Base-by-base conservation (phyloP, 2,797 vertebrate genomes). In the Sparidentex hasta region DNA sequence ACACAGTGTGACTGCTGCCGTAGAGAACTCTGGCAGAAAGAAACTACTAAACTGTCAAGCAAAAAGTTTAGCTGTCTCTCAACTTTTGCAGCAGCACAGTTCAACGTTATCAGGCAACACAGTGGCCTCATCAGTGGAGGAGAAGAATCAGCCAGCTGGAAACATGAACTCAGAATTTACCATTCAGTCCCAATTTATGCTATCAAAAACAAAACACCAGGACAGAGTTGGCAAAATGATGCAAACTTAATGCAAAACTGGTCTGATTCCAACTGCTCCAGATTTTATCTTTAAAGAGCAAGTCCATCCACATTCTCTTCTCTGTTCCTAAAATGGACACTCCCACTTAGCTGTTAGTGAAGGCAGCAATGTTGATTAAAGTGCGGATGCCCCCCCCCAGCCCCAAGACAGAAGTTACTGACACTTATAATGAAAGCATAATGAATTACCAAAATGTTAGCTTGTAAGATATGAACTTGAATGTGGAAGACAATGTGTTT, bases 1-100 rank as follows among this genome's bases (percentile, higher is more conserved):
- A 77, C 65, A 75, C 52, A 59, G 51, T 66, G 68, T 52, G 25
- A 41, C 69, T 73, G 59, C 62, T 70, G 62, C 57, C 0, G 23
- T 55, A 65, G 54, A 54, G 72, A 25, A 41, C 25, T 64, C 29
- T 50, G 9, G 50, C 61, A 61, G n/a, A 47, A 33, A 52, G 1
- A 50, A 44, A 57, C 63, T 17, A 29, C 71, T 50, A 14, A 18
- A 25, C 46, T 48, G 56, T 17, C 18, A 55, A 62, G 33, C 17
- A 58, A 14, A 67, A 83, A 48, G 38, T 69, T 48, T 47, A 64
- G 16, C 27, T 52, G n/a, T 51, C 62, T 66, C 14, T 51, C 11
- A 65, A 46, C 71, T 61, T 41, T 21, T 11, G 1, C 16, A 65
- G 38, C 58, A 47, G 17, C 1, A 2, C 25, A 55, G 3, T 11